phyloP scores from a whole-genome alignment of 2,113 vertebrate species.

The Cheirogaleus medius region DNA sequence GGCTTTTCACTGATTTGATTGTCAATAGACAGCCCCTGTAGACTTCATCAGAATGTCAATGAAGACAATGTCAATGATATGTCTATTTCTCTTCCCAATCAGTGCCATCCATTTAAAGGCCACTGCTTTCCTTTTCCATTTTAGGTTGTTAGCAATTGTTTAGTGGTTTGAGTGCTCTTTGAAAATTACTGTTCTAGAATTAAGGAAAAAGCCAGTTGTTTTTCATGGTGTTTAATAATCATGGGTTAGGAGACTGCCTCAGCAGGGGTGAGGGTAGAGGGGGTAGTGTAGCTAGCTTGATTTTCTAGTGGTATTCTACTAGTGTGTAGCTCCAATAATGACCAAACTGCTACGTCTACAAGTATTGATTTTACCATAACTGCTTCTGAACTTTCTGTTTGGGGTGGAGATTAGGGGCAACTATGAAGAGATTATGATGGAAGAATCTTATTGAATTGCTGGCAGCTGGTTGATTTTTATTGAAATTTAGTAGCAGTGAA shows the following conservation, averaged over 20 bases:
- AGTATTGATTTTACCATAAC: background rate
- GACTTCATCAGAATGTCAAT: conserved; percentile 76
- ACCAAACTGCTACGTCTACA: background rate
- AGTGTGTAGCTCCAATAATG: background rate
- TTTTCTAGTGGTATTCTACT: background rate
- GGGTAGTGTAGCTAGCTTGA: background rate
- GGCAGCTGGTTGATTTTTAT: conserved; percentile 31
- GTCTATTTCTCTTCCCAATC: conserved; percentile 73
- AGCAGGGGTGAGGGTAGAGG: background rate
- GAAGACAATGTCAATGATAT: conserved; percentile 69
- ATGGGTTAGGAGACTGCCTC: background rate
- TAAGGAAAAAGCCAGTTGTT: conserved; percentile 55
- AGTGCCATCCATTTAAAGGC: conserved; percentile 69
- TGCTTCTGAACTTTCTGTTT: conserved; percentile 31
- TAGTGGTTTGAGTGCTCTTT: conserved; percentile 66
- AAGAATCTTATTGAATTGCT: conserved; percentile 33
- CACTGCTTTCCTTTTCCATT: conserved; percentile 66
- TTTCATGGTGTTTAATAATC: conserved; percentile 67
- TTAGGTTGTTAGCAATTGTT: conserved; percentile 72
- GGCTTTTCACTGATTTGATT: conserved; percentile 72
- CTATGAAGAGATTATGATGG: background rate
- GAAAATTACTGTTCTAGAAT: conserved; percentile 64
- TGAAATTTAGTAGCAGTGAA: background rate
- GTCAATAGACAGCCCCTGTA: conserved; percentile 68
- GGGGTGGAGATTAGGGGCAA: background rate